A percentile compares a stretch with the other conserved stretches of the same genome.
phyloP scores from a whole-genome alignment of 2,888 invertebrate genomes.

The Patella depressa region DNA sequence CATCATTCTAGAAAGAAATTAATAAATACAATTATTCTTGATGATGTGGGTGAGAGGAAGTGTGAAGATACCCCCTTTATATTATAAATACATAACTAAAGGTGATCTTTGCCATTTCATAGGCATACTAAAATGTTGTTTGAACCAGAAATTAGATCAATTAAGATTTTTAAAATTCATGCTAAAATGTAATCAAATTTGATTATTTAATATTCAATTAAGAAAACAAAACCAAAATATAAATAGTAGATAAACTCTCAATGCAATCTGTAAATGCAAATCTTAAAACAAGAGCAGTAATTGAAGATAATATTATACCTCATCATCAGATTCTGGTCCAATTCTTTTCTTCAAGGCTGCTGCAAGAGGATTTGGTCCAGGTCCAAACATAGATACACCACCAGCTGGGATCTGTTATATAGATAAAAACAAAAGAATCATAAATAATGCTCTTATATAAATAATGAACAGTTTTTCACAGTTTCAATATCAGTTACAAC shows the following conservation, averaged over 20 bases:
- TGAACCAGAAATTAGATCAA: no score
- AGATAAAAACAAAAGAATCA: background rate
- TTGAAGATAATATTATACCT: slow-evolving; percentile 39
- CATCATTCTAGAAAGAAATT: slow-evolving; percentile 35
- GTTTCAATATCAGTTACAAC: background rate
- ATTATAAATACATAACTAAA: no score
- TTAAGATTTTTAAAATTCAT: no score
- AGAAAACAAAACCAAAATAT: no score
- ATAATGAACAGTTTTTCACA: background rate
- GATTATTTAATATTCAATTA: no score
- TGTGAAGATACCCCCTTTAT: no score
- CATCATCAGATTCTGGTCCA: slow-evolving; percentile 46
- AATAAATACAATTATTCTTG: background rate
- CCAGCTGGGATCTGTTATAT: slow-evolving; percentile 58
- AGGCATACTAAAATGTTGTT: no score
- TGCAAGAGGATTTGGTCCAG: slow-evolving; percentile 57
- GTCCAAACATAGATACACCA: slow-evolving; percentile 69
- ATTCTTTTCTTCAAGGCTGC: slow-evolving; percentile 56
- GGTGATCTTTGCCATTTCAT: no score
- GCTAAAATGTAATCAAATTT: no score
- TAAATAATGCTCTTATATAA: background rate
- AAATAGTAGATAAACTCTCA: no score
- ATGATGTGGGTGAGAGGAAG: no score
- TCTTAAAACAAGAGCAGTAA: background rate
- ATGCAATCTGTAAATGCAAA: background rate